These are phyloP conservation scores for Melanerpes aurifrons DNA, from an alignment of 2,113 vertebrate species.

Conservation along the genomic window DNA sequence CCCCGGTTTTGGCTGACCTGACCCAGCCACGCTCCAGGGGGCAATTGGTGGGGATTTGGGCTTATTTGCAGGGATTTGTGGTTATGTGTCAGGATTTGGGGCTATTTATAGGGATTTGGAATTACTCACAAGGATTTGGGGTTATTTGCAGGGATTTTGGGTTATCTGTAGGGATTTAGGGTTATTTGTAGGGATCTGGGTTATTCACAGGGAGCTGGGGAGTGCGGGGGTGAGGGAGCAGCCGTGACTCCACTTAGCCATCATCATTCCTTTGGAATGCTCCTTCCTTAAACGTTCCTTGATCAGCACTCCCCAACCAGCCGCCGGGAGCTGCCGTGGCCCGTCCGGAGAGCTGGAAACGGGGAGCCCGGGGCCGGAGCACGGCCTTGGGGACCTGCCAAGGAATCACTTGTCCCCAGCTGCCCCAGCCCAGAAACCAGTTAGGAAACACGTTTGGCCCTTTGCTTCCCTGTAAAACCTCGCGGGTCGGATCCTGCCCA, in stretches of 20 bases:
- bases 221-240: fast-evolving
- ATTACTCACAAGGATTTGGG: no score
- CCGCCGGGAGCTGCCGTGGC: fast-evolving
- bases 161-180: no score
- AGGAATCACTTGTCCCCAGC: neutral
- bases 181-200: no score
- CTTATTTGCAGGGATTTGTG: no score
- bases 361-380: fast-evolving
- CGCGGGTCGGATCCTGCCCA: neutral
- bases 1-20: no score
- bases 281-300: neutral
- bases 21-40: fast-evolving
- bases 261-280: neutral
- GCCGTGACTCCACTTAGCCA: neutral
- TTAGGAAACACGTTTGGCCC: neutral
- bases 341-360: fast-evolving
- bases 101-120: no score
- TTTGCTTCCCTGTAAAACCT: neutral
- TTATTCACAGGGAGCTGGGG: no score
- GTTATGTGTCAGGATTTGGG: no score
- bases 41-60: no score
- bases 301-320: neutral
- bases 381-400: neutral
- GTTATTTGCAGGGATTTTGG: no score
- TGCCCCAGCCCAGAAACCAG: neutral